Conservation (phyloP, 2,113 vertebrate species). For the Scopus umbretta region DNA sequence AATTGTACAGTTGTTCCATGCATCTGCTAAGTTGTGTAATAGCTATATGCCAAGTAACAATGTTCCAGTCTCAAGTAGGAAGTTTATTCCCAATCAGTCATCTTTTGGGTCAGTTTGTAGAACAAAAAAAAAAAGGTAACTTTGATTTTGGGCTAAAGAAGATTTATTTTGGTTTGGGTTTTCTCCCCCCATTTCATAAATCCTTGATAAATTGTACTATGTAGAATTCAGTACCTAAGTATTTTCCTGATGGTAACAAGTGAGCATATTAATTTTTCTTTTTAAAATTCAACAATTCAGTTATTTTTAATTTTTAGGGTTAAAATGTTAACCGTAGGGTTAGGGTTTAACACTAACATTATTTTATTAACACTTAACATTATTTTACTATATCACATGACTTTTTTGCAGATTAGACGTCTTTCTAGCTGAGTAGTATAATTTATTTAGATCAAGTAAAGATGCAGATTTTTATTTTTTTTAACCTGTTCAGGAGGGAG, state of each 20-base stretch:
- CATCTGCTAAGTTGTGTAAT: background rate
- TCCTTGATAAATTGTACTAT: background rate
- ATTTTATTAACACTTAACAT: too few species aligned
- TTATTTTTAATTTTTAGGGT: too few species aligned
- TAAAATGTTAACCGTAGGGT: too few species aligned
- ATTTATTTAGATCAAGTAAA: background rate
- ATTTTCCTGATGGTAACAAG: background rate
- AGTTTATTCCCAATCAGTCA: background rate
- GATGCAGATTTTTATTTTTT: background rate
- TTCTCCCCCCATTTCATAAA: background rate
- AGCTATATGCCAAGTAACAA: background rate
- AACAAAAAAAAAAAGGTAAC: background rate
- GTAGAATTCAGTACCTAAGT: background rate
- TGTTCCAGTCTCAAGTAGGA: background rate
- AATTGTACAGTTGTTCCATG: background rate
- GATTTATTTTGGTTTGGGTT: background rate
- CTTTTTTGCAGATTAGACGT: background rate
- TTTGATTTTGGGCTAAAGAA: background rate
- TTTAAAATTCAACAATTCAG: background rate
- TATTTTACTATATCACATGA: background rate
- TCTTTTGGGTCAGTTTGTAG: background rate
- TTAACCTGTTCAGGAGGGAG: background rate
- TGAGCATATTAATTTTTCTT: background rate
- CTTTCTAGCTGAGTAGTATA: background rate
- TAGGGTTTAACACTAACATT: too few species aligned